phyloP scores from a whole-genome alignment of 2,888 invertebrate genomes.

The Camptogramma bilineatum region DNA sequence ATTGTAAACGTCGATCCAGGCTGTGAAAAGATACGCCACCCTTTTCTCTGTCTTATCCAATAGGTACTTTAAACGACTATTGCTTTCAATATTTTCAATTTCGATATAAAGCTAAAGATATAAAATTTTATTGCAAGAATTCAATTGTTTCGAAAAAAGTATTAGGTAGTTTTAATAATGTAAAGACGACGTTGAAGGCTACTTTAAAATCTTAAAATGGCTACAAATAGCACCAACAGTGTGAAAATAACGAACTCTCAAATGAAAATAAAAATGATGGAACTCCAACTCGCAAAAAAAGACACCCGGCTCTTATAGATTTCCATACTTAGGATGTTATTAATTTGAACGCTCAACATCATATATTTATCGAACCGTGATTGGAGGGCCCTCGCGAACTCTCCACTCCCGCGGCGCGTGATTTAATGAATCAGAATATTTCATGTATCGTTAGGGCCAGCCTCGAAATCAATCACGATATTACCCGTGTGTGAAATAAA shows the following conservation, averaged over 20 bases:
- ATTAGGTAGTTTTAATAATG: no score
- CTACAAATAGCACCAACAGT: neutral
- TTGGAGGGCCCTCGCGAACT: conserved; percentile 69
- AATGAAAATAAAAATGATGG: neutral
- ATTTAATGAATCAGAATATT: conserved; percentile 82
- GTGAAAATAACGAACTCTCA: neutral
- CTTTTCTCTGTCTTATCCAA: no score
- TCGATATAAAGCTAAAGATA: no score
- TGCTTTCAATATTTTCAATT: no score
- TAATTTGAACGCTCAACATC: conserved; percentile 59
- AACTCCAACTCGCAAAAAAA: conserved; percentile 3
- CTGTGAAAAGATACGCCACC: no score
- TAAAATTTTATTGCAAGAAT: no score
- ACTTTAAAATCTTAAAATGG: neutral
- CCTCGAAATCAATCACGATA: conserved; percentile 80
- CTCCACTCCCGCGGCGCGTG: conserved; percentile 68
- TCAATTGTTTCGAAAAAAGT: no score
- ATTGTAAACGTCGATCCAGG: no score
- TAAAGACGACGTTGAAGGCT: no score
- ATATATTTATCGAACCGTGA: conserved; percentile 70
- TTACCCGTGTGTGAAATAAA: conserved; percentile 80
- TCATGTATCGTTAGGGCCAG: conserved; percentile 80
- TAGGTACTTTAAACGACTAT: no score
- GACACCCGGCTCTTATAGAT: neutral
- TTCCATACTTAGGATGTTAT: conserved; percentile 42